Percentiles rank a stretch among this genome's conserved stretches.
Evolutionary conservation across 2,888 invertebrate species (phyloP).

Genomic region (Actias luna): DNA sequence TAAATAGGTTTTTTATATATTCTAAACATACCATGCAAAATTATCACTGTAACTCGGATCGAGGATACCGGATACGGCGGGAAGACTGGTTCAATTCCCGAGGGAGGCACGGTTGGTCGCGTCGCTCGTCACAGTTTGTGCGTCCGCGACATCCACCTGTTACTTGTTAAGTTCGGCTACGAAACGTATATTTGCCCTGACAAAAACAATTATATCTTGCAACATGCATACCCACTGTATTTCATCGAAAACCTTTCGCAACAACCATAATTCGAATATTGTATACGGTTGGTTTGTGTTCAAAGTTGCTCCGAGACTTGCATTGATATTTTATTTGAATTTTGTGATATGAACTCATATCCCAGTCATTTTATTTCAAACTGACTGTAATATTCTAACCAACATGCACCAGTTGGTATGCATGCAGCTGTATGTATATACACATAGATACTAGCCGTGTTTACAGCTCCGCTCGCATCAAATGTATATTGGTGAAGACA

Average conservation of each 20-base stretch:
- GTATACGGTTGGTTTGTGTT: background rate
- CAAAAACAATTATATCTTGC: constrained; percentile 1
- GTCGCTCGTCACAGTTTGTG: constrained; percentile 53
- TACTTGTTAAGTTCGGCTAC: background rate
- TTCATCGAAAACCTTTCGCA: background rate
- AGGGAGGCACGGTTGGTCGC: constrained; percentile 61
- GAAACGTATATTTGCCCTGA: background rate
- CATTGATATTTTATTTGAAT: too few species aligned
- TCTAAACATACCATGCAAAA: constrained; percentile 2
- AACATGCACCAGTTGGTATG: too few species aligned
- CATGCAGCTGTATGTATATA: too few species aligned
- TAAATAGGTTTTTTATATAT: background rate
- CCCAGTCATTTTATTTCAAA: too few species aligned
- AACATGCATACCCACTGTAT: background rate
- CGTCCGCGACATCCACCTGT: constrained; percentile 4
- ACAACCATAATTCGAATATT: background rate
- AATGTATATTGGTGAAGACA: too few species aligned
- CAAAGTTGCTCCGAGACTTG: background rate
- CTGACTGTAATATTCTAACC: too few species aligned
- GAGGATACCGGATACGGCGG: constrained; percentile 58
- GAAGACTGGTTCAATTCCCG: constrained; percentile 53
- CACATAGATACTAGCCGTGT: too few species aligned
- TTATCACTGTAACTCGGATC: background rate
- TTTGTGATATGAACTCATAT: too few species aligned
- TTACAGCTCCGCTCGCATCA: too few species aligned